Conservation (phyloP, 2,888 invertebrate species). For the Copidosoma aretas region DNA sequence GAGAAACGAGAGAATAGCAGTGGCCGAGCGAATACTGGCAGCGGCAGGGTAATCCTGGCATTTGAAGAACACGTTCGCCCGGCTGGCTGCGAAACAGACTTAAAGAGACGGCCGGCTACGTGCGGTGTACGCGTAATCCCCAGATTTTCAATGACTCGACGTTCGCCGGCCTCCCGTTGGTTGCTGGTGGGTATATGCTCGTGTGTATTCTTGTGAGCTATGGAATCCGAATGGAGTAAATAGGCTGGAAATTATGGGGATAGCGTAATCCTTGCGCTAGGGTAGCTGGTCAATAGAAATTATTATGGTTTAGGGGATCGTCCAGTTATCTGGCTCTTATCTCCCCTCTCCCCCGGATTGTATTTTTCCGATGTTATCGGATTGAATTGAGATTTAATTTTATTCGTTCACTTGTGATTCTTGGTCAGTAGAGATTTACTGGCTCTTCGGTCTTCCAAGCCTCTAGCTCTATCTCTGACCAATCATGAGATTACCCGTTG, state of each 20-base stretch:
- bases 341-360: background rate
- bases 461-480: too few species aligned
- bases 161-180: background rate
- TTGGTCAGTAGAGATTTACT: too few species aligned
- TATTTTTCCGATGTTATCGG: background rate
- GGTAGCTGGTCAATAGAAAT: background rate
- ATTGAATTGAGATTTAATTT: too few species aligned
- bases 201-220: background rate
- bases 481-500: too few species aligned
- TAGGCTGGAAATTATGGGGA: background rate
- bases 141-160: slow-evolving; percentile 31
- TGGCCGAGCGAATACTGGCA: slow-evolving; percentile 12
- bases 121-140: slow-evolving; percentile 28
- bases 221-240: slow-evolving; percentile 6
- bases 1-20: background rate
- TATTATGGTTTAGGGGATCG: background rate
- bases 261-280: background rate
- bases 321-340: background rate
- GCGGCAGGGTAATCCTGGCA: slow-evolving; percentile 25
- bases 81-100: slow-evolving; percentile 17
- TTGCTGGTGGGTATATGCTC: too few species aligned
- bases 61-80: slow-evolving; percentile 33
- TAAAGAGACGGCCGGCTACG: slow-evolving; percentile 19
- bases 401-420: too few species aligned
- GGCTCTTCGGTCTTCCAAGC: too few species aligned